Base-by-base conservation (phyloP, 1,140 invertebrate species). In the Sarcophaga peregrina region DNA sequence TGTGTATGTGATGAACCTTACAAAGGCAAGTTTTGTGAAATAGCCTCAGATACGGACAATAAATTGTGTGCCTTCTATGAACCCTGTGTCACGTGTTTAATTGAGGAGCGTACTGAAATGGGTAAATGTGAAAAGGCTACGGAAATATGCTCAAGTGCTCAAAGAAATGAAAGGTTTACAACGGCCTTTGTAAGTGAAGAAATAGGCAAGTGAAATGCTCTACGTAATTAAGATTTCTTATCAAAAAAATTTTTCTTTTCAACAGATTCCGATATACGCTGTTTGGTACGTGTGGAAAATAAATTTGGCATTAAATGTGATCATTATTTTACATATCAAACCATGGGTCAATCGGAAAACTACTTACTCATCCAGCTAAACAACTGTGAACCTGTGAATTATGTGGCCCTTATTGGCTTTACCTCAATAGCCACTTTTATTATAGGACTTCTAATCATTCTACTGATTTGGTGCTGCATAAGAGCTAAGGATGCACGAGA, bases 1-100 rank as follows among this genome's bases (percentile, higher is more conserved):
- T 97, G 96, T 90, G 89, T 91, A 4, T 97, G 97, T 88, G 80
- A 86, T 6, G 85, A 86, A 10, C 84, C 85, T 0, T 89, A 84
- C 72, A 25, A 85, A 76, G 89, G 89, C 2, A 86, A 80, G 47
- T 90, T 88, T 75, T 90, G 89, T 48, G 89, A 90, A 54, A 86
- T 86, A 46, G 86, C 86, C 75, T 72, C 84, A 2, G 85, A 89
- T 48, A 86, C 85, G 82, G 86, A 88, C n/a, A 90, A 90, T 85
- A 88, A 89, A 11, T 46, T 90, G n/a, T 90, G 89, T 47, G 82
- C 82, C 47, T 90, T 87, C 84, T 90, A 88, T 58, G 89, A 90
- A 58, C 87, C 89, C 0, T 90, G 89, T 78, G 89, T 90, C 15
- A 85, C 84, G 37, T 90, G 89, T 80, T 50, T 88, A 3, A 88